Evolutionary conservation across 2,797 vertebrate genomes (phyloP).

Genomic region (Bradypodion ventrale): DNA sequence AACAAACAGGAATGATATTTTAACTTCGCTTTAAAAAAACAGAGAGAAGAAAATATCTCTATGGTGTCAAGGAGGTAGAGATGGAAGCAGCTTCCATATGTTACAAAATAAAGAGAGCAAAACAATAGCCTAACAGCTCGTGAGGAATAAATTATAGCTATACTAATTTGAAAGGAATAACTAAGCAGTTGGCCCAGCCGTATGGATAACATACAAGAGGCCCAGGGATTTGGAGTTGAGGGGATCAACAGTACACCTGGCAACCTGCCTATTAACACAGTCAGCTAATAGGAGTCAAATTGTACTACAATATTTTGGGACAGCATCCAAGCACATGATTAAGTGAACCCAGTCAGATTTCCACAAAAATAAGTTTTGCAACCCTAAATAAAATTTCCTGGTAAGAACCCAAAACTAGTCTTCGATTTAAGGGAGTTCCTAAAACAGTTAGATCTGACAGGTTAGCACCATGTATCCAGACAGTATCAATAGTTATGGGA

Average conservation of each 20-base stretch:
- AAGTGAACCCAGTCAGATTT: background rate
- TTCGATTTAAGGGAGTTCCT: slow-evolving; percentile 15
- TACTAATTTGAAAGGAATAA: slow-evolving; percentile 53
- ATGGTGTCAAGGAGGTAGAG: slow-evolving; percentile 17
- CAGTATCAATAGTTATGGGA: slow-evolving; percentile 20
- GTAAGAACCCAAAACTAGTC: slow-evolving; percentile 3
- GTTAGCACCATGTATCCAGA: slow-evolving; percentile 33
- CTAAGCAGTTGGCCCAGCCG: slow-evolving; percentile 50
- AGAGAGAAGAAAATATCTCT: slow-evolving; percentile 22
- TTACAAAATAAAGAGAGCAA: slow-evolving; percentile 43
- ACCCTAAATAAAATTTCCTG: slow-evolving; percentile 3
- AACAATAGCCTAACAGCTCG: slow-evolving; percentile 43
- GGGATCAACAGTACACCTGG: slow-evolving; percentile 36
- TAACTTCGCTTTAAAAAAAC: slow-evolving; percentile 4
- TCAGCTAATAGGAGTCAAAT: background rate
- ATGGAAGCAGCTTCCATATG: slow-evolving; percentile 13
- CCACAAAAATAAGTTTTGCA: slow-evolving; percentile 27
- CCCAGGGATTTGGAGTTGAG: slow-evolving; percentile 57
- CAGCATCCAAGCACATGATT: background rate
- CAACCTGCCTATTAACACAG: background rate
- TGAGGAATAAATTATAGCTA: slow-evolving; percentile 47
- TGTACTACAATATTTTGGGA: background rate
- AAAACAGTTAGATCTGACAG: slow-evolving; percentile 36
- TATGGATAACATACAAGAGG: slow-evolving; percentile 56
- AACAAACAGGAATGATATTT: slow-evolving; percentile 5